A percentile compares a stretch with the other conserved stretches of the same genome.
These are phyloP conservation scores for Strigamia maritima DNA, from an alignment of 2,888 invertebrate species.

Conservation along the genomic window DNA sequence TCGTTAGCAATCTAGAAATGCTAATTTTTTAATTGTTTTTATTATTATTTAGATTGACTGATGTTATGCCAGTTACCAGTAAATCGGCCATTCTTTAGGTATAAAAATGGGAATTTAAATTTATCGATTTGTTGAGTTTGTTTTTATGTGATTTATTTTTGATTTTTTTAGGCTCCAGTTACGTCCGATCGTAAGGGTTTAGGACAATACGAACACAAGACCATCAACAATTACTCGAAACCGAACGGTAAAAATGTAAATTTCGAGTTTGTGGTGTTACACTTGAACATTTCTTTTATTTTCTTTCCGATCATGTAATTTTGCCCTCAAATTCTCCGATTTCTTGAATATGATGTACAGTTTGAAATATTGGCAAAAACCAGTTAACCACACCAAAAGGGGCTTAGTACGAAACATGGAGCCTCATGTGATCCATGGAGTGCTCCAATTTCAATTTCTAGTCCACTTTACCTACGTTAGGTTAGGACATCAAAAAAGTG, in stretches of 20 bases:
- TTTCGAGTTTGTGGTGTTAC: background rate
- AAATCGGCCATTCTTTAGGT: slow-evolving; percentile 71
- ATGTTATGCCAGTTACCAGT: slow-evolving; percentile 64
- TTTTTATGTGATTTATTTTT: background rate
- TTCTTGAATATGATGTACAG: slow-evolving; percentile 90
- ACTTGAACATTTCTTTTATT: background rate
- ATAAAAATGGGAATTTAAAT: background rate
- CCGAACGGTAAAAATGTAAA: slow-evolving; percentile 64
- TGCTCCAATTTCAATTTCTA: too few species aligned
- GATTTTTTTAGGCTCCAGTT: slow-evolving; percentile 60
- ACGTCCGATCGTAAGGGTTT: slow-evolving; percentile 65
- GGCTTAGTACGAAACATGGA: slow-evolving; percentile 80
- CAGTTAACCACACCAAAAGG: slow-evolving; percentile 82
- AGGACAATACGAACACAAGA: slow-evolving; percentile 81
- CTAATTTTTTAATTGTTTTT: too few species aligned
- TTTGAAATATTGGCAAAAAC: slow-evolving; percentile 83
- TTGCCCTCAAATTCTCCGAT: slow-evolving; percentile 78
- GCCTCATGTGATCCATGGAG: too few species aligned
- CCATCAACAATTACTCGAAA: slow-evolving; percentile 79
- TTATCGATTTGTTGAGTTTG: background rate
- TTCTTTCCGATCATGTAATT: slow-evolving; percentile 79
- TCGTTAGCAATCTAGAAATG: too few species aligned
- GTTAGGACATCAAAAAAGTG: too few species aligned
- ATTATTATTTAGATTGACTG: slow-evolving; percentile 55
- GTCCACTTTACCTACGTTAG: too few species aligned